These are phyloP conservation scores for Gadopsis marmoratus DNA, from an alignment of 2,797 vertebrate genomes.

Conservation along the genomic window DNA sequence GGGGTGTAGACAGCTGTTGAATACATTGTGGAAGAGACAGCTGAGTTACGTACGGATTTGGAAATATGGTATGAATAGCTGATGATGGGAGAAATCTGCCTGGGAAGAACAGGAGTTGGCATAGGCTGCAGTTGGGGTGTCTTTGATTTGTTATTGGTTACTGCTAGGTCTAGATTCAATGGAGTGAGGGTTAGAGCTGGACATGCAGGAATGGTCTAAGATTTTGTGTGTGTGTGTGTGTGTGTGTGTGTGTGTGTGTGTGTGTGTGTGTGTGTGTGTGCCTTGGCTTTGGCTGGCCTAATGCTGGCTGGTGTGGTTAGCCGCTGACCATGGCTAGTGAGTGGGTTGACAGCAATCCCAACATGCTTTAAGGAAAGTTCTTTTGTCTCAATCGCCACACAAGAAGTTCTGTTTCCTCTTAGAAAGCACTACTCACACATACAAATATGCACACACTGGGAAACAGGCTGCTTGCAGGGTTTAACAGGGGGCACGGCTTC, in stretches of 20 bases:
- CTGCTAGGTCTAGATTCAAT: conserved; percentile 33
- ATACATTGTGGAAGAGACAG: conserved; percentile 38
- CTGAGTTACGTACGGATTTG: conserved; percentile 39
- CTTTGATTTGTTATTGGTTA: conserved; percentile 47
- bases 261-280: conserved; percentile 27
- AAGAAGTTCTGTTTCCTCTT: conserved; percentile 69
- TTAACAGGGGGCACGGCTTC: conserved; percentile 50
- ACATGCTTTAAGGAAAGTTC: conserved; percentile 55
- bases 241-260: conserved; percentile 43
- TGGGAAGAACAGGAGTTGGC: conserved; percentile 40
- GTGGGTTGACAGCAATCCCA: conserved; percentile 61
- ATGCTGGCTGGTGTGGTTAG: conserved; percentile 51
- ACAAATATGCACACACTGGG: conserved; percentile 43
- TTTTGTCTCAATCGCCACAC: conserved; percentile 67
- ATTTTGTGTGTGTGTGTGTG: conserved; percentile 12
- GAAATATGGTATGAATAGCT: conserved; percentile 14
- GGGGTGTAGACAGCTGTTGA: conserved; percentile 54
- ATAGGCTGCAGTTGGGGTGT: conserved; percentile 12
- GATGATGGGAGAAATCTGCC: conserved; percentile 30
- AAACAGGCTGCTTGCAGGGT: conserved; percentile 49
- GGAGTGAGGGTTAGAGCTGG: conserved; percentile 22
- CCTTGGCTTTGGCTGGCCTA: conserved; percentile 48
- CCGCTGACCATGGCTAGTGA: conserved; percentile 54
- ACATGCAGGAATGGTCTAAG: conserved; percentile 33
- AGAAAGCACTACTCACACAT: conserved; percentile 57